Evolutionary conservation across 2,888 invertebrate genomes (phyloP).

Genomic region (Leucophenga maculata): DNA sequence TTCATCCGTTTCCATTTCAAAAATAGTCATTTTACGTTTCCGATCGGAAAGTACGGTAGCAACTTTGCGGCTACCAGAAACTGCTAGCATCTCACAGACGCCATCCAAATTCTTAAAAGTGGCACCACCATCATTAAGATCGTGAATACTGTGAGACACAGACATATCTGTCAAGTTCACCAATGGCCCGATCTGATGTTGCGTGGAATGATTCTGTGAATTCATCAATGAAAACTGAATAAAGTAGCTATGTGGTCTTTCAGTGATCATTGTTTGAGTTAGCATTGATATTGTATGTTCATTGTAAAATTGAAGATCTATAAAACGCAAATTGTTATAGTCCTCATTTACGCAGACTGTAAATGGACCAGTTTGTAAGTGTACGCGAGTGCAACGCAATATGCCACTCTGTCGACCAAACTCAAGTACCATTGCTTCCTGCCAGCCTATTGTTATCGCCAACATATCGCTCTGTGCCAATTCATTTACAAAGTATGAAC

Average conservation of each 20-base stretch:
- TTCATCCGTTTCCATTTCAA: conserved; percentile 94
- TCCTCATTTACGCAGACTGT: conserved; percentile 61
- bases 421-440: conserved; percentile 68
- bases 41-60: conserved; percentile 88
- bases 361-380: conserved; percentile 73
- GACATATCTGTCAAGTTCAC: conserved; percentile 59
- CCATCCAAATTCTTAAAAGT: conserved; percentile 78
- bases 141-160: conserved; percentile 74
- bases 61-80: conserved; percentile 85
- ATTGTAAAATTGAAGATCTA: conserved; percentile 85
- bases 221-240: conserved; percentile 71
- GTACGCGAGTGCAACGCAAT: conserved; percentile 75
- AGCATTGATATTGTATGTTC: conserved; percentile 79
- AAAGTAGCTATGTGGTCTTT: conserved; percentile 72
- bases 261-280: conserved; percentile 74
- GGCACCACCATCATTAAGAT: conserved; percentile 72
- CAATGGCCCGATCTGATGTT: conserved; percentile 56
- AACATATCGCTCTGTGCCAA: conserved; percentile 59
- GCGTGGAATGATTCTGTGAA: conserved; percentile 71
- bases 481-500: conserved; percentile 64
- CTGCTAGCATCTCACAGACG: conserved; percentile 81
- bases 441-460: conserved; percentile 57
- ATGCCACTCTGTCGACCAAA: conserved; percentile 65
- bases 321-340: conserved; percentile 72
- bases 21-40: conserved; percentile 84